Evolutionary conservation across 1,140 invertebrate genomes (phyloP), one percentile per base, ranked within the genome.

Genomic region (Metopolophium dirhodum): DNA sequence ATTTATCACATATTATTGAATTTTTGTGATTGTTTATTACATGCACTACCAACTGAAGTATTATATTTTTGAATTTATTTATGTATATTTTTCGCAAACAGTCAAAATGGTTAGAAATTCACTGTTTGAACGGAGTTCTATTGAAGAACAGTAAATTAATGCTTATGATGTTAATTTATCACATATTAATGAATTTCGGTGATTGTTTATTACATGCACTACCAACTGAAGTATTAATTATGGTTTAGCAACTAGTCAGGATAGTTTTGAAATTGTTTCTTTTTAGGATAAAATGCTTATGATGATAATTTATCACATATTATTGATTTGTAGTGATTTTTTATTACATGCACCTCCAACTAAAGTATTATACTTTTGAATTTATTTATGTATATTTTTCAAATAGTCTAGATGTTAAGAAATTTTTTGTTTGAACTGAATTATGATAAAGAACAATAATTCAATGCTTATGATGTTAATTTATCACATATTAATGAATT

Each of bases 11-110:
- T 26, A 20, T 49, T 47, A 89, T 45, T 68, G 90, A 91, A 26
- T 77, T 77, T 41, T 7, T 14, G 35, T 90, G 89, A 90, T 90
- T 77, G 57, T 91, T 91, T 77, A 68, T 68, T 68, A 91, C 90
- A 91, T 91, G 90, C 90, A 77, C 90, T 91, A 91, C 57, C 90
- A 91, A 77, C 90, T 91, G 90, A 91, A 47, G 61, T 26, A 91
- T n/a, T 23, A n/a, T n/a, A n/a, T 9, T 37, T 37, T 37, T 37
- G 37, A 37, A 37, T 37, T 37, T 1, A 37, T 37, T 37, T 37
- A 37, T 37, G 37, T 37, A 1, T 37, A 37, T 37, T 37, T 37
- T 37, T 37, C n/a, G 14, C 37, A 37, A 37, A 37, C 2, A 37
- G 37, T 37, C 37, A 1, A 37, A 2, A 37, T 37, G 2, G 1